A percentile compares a stretch with the other conserved stretches of the same genome.
phyloP scores from a whole-genome alignment of 2,797 vertebrate species.

The Phaenicophaeus curvirostris region DNA sequence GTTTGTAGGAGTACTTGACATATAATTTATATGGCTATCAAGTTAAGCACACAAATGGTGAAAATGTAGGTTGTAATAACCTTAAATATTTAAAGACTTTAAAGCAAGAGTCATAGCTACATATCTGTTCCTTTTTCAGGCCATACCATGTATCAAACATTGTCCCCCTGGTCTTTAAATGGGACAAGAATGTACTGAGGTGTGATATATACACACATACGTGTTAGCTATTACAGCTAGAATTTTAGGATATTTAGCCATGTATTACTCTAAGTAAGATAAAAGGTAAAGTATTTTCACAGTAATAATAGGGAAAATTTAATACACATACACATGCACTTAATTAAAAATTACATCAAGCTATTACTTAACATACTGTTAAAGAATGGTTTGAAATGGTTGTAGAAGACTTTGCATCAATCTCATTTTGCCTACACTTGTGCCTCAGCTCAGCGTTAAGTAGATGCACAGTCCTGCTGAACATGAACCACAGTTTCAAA shows the following conservation, averaged over 20 bases:
- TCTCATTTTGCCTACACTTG: neutral
- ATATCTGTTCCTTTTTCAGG: slow-evolving; percentile 21
- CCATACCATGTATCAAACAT: neutral
- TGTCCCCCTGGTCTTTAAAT: neutral
- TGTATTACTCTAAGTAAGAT: neutral
- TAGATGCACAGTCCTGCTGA: neutral
- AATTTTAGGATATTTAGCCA: neutral
- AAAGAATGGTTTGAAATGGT: neutral
- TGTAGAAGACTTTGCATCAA: neutral
- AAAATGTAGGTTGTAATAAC: slow-evolving; percentile 46
- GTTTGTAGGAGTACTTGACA: slow-evolving; percentile 42
- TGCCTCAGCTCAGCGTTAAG: neutral
- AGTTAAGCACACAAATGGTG: slow-evolving; percentile 60
- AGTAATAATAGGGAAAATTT: neutral
- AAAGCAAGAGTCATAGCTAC: slow-evolving; percentile 27
- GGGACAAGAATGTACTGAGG: neutral
- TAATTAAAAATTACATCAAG: neutral
- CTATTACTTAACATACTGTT: neutral
- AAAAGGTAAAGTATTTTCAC: neutral
- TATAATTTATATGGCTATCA: slow-evolving; percentile 66
- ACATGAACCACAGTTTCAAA: neutral
- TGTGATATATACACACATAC: neutral
- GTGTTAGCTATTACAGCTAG: neutral
- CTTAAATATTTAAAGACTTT: slow-evolving; percentile 69
- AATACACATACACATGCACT: neutral